These are phyloP conservation scores for Abramis brama DNA, from an alignment of 2,113 vertebrate species.

Conservation along the genomic window DNA sequence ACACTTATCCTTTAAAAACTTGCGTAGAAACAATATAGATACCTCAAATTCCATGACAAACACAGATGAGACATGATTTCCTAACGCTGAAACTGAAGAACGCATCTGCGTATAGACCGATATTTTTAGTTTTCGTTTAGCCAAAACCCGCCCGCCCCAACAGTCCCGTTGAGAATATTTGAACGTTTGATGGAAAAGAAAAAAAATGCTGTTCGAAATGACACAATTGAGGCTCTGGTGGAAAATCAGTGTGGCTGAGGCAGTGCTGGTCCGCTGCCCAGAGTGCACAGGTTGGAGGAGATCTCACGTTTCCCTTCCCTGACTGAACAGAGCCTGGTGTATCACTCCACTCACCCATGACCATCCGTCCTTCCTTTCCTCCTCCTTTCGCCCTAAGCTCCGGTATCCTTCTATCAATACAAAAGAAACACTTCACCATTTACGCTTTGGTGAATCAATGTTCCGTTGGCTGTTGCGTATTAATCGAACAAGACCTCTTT, in stretches of 20 bases:
- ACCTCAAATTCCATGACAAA: constrained; percentile 52
- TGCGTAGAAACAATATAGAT: constrained; percentile 51
- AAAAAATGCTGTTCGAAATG: constrained; percentile 40
- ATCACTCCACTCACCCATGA: constrained; percentile 66
- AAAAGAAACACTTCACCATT: constrained; percentile 48
- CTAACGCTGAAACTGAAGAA: too few relatives aligned
- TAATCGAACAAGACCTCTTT: constrained; percentile 46
- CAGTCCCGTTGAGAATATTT: constrained; percentile 2
- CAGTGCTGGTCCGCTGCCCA: constrained; percentile 64
- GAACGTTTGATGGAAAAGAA: not conserved
- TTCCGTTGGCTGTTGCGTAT: constrained; percentile 44
- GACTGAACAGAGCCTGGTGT: constrained; percentile 61
- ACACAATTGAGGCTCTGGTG: constrained; percentile 39
- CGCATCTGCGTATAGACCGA: too few relatives aligned
- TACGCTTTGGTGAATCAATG: constrained; percentile 52
- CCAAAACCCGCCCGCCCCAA: not conserved
- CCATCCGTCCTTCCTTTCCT: constrained; percentile 53
- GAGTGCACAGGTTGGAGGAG: constrained; percentile 65
- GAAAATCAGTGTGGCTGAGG: constrained; percentile 61
- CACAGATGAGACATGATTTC: not conserved
- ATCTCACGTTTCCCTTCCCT: constrained; percentile 70
- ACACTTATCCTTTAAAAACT: constrained; percentile 61
- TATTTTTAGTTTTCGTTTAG: not conserved
- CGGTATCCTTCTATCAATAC: constrained; percentile 60
- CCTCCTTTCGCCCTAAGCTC: constrained; percentile 45